These are phyloP conservation scores for Catocala nupta DNA, from an alignment of 2,888 invertebrate species.

Conservation along the genomic window DNA sequence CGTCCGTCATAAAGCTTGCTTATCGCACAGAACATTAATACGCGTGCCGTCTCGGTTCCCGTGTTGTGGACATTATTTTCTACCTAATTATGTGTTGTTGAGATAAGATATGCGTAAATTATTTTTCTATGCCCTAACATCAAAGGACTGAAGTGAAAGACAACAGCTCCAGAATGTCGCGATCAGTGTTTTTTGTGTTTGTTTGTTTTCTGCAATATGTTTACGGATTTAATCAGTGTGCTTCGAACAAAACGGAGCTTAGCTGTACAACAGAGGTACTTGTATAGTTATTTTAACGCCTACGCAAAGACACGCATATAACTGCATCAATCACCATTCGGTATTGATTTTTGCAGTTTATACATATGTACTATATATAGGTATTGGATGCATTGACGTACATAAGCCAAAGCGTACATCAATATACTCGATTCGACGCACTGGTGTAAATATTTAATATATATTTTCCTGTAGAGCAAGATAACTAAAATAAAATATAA, in stretches of 20 bases:
- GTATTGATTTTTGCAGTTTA: slow-evolving; percentile 55
- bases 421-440: too few relatives aligned
- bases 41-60: slow-evolving; percentile 17
- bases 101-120: slow-evolving; percentile 43
- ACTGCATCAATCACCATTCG: slow-evolving; percentile 47
- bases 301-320: slow-evolving; percentile 6
- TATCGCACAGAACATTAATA: too few relatives aligned
- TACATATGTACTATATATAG: slow-evolving; percentile 13
- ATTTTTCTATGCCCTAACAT: slow-evolving; percentile 21
- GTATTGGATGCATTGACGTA: slow-evolving; percentile 37
- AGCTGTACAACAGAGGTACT: slow-evolving; percentile 78
- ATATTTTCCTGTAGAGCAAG: slow-evolving; percentile 34
- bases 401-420: slow-evolving; percentile 19
- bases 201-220: slow-evolving; percentile 64
- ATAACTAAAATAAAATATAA: too few relatives aligned
- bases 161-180: slow-evolving; percentile 54
- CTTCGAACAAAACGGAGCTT: slow-evolving; percentile 67
- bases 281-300: not conserved
- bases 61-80: slow-evolving; percentile 55
- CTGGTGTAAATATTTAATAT: too few relatives aligned
- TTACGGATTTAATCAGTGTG: slow-evolving; percentile 63
- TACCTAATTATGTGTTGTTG: slow-evolving; percentile 32
- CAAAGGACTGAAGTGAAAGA: slow-evolving; percentile 22
- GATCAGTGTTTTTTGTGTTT: slow-evolving; percentile 60
- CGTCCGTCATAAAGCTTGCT: not conserved